Base-by-base conservation (phyloP, 2,888 invertebrate genomes). In the Pantelozetes paolii region DNA sequence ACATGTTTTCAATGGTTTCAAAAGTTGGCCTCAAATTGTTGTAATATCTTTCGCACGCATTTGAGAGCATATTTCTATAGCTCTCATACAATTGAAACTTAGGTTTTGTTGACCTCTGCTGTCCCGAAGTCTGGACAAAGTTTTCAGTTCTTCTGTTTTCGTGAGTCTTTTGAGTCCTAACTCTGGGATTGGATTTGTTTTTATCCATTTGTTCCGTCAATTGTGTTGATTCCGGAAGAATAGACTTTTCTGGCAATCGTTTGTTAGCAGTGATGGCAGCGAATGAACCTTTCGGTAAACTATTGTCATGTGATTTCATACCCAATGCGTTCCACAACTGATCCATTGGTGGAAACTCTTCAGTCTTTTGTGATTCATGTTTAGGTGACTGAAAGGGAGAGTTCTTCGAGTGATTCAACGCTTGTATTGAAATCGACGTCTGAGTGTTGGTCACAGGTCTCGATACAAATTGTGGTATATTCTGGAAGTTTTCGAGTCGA, bases 371-470 rank as follows among this genome's bases (percentile, higher is more conserved):
- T 5, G 26, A 36, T 26, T 45, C 69, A 45, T 69, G 69, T 69
- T 45, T 69, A 15, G 69, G 69, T 28, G 69, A 69, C 28, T 45
- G 40, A 69, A 74, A 74, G n/a, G 71, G 74, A 57, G 74, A 74
- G 42, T 57, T 74, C 42, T 50, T 48, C 40, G 74, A 74, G 20
- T 74, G 74, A 36, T 72, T 72, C 40, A 72, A 40, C 26, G 57
- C 36, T 48, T 70, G 70, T 20, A 71, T 50, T 23, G 50, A 54
- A 26, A 48, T 71, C 18, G 30, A 36, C n/a, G 32, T 50, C 15
- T 50, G 32, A 1, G 54, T 28, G n/a, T 54, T 71, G 13, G 30
- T 9, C 0, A 13, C 18, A 30, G 30, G 28, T 11, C 1, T 13
- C 1, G 15, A 9, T 64, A 13, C 13, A 36, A 64, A 36, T 1